Evolutionary conservation across 2,888 invertebrate species (phyloP), one percentile per base, ranked within the genome.

Genomic region (Digitonthophagus gazella): DNA sequence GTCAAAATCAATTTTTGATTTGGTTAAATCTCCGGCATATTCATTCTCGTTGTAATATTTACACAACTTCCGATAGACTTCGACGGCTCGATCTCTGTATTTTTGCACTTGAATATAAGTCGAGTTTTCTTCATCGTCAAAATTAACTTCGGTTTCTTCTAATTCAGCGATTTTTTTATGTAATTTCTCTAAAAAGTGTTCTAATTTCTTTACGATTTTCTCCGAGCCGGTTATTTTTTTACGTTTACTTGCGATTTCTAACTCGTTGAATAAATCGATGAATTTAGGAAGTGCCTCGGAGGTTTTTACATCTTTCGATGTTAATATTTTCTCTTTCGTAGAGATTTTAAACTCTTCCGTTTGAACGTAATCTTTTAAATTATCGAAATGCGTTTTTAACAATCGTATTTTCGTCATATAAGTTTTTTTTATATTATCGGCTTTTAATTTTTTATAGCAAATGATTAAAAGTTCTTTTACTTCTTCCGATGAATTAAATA

Each of bases 51-150:
- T 68, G n/a, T 15, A 54, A 57, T 65, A 68, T 65, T 67, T 65
- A 44, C 70, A 70, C 2, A 70, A 54, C 18, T 70, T 68, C 14
- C 65, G 15, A 28, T 70, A 58, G 5, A 70, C 28, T 15, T 70
- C 58, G 1, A 67, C 67, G 5, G 70, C 70, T 6, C 70, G 65
- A 44, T 67, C 67, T 63, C 65, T 58, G 56, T 68, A 70, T 15
- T 86, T 87, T 74, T 91, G 91, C 71, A 90, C 86, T 73, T 90
- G 85, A 56, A 93, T 83, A 81, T 91, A 94, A 22, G 87, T 84
- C 1, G 93, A 93, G 79, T 91, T 86, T 61, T 88, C 86, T 20
- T 92, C 92, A 73, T 91, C 90, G 76, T 91, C 89, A 79, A 91
- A 89, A 72, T 93, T 88, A 1, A 93, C 87, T 75, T 93, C 92